These are phyloP conservation scores for Leptobrachium leishanense DNA, from an alignment of 2,113 vertebrate species.

Conservation along the genomic window DNA sequence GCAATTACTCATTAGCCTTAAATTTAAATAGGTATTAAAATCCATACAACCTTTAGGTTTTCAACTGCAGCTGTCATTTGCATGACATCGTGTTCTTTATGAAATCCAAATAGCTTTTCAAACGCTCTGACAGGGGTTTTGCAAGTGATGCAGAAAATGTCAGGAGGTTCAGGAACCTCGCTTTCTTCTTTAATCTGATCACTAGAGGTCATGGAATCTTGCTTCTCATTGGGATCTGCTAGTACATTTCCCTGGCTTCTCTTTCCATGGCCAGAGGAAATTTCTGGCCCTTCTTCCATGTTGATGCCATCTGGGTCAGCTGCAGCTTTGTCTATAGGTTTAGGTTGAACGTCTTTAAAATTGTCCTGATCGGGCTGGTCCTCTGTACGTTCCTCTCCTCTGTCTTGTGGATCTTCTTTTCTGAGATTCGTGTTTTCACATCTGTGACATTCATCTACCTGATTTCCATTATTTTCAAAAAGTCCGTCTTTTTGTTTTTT, in stretches of 20 bases:
- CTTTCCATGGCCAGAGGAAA: too few relatives aligned
- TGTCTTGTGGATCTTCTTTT: too few relatives aligned
- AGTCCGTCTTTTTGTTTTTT: background rate
- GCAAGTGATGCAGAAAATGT: constrained; percentile 74
- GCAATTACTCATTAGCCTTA: too few relatives aligned
- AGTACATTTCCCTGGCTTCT: too few relatives aligned
- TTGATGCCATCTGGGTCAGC: too few relatives aligned
- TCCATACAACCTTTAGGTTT: constrained; percentile 68
- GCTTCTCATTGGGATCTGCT: background rate
- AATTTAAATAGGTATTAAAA: too few relatives aligned
- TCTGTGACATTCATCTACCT: too few relatives aligned
- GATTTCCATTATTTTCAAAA: too few relatives aligned
- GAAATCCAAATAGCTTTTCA: constrained; percentile 59
- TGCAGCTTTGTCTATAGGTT: too few relatives aligned
- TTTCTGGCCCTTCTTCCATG: background rate
- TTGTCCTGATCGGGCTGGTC: background rate
- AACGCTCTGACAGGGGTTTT: constrained; percentile 62
- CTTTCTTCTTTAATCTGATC: constrained; percentile 14
- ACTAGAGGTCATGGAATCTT: background rate
- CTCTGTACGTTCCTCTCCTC: background rate
- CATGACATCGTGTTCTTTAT: constrained; percentile 68
- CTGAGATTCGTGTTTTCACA: background rate
- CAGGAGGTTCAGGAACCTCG: constrained; percentile 55
- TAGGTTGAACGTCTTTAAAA: background rate
- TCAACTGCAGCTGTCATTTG: constrained; percentile 63